Evolutionary conservation across 2,888 invertebrate species (phyloP), one percentile per base, ranked within the genome.

Genomic region (Pterobdella sp.): DNA sequence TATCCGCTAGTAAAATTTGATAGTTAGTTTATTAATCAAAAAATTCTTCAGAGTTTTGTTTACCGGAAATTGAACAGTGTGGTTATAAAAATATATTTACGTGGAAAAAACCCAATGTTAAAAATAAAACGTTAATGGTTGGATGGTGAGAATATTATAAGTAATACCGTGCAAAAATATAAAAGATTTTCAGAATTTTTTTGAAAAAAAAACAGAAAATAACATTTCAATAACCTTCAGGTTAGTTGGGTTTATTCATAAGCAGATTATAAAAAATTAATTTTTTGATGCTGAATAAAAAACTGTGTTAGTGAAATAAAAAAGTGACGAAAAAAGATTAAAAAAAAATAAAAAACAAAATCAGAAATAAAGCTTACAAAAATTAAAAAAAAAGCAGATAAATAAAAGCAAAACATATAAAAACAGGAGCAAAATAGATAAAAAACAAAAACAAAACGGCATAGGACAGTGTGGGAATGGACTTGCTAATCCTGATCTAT

Each of bases 301-400:
- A 18, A 67, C 18, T 31, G 4, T 32, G 14, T 22, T 31, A 67
- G 10, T 67, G 22, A 29, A 42, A 42, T 22, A 7, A 14, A 14
- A 42, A 42, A 22, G 7, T 14, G 22, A 42, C 49, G 49, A 42
- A 42, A 42, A 42, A 42, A 7, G n/a, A 56, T 26, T 3, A n/a
- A 22, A 56, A n/a, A 56, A 56, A 56, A 56, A 56, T 18, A 56
- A 56, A 7, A 56, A n/a, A 56, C 4, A 56, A 56, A 56, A 56
- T 56, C 26, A 22, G 60, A n/a, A 56, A 56, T 4, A 56, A 56
- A 56, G 26, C 7, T 42, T 42, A 14, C 18, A 18, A 42, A 42
- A 42, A 7, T 7, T 42, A 7, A 14, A 18, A 42, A 18, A 42
- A 42, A 7, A 42, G 42, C 26, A 3, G 18, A 26, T 56, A 56